A percentile compares a stretch with the other conserved stretches of the same genome.
These are phyloP conservation scores for Agrochola lota DNA, from an alignment of 2,888 invertebrate species.

Conservation along the genomic window DNA sequence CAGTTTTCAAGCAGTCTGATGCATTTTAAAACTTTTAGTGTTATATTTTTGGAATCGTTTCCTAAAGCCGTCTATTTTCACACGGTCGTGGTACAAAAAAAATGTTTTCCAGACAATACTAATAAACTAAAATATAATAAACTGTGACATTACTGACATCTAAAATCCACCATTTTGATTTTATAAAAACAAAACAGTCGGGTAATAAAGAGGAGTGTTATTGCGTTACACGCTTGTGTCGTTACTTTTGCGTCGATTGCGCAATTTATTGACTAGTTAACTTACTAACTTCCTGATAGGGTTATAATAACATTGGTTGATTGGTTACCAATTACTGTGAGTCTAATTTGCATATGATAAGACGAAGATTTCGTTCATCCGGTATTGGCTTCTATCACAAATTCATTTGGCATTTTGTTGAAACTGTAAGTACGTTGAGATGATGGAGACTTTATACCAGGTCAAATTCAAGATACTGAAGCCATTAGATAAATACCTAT, in stretches of 20 bases:
- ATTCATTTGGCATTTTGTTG: background rate
- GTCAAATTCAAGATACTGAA: background rate
- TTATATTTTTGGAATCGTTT: no score
- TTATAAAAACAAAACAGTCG: no score
- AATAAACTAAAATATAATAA: no score
- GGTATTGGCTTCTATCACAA: background rate
- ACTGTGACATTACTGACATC: no score
- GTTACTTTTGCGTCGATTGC: conserved; percentile 5
- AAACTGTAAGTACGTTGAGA: background rate
- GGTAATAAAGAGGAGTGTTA: background rate
- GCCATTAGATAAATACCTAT: background rate
- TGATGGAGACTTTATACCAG: background rate
- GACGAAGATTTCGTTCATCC: background rate
- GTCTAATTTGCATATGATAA: background rate
- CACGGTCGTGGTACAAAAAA: no score
- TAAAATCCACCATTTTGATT: no score
- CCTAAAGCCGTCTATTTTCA: no score
- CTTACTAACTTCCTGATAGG: conserved; percentile 14
- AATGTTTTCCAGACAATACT: no score
- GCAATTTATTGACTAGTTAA: conserved; percentile 10
- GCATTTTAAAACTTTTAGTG: no score
- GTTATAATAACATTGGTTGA: background rate
- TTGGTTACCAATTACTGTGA: background rate
- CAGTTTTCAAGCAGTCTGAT: no score
- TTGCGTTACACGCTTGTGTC: background rate